Conservation (phyloP, 92 coral and sea anemone species). For the Epizoanthus illoricatus region DNA sequence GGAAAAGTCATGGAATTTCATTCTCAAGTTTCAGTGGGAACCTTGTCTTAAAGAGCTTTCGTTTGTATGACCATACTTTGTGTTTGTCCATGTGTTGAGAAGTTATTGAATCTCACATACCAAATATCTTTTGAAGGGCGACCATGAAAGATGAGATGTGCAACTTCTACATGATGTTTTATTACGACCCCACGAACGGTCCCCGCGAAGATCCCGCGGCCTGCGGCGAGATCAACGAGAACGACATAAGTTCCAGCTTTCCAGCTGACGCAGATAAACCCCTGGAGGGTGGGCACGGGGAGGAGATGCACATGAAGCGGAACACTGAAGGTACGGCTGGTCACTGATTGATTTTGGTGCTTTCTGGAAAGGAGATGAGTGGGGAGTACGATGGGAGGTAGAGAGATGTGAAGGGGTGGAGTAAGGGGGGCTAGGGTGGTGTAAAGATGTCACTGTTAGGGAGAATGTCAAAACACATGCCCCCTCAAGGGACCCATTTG, state of each 20-base stretch:
- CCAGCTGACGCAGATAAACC: constrained; percentile 80
- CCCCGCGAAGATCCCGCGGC: neutral
- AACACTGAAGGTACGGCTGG: constrained; percentile 37
- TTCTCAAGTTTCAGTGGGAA: too few species aligned
- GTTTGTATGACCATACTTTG: too few species aligned
- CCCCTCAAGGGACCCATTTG: too few species aligned
- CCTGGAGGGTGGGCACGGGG: constrained; percentile 62
- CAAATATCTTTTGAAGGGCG: constrained; percentile 49
- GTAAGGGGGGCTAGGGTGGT: too few species aligned
- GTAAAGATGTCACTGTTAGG: too few species aligned
- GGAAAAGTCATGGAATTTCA: too few species aligned
- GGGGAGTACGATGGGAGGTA: too few species aligned
- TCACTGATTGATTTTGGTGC: too few species aligned
- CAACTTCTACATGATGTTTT: constrained; percentile 95
- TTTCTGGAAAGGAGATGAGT: too few species aligned
- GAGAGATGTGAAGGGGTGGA: too few species aligned
- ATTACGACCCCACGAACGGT: constrained; percentile 45
- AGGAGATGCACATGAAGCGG: constrained; percentile 88
- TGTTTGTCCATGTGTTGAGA: neutral
- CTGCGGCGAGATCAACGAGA: constrained; percentile 43
- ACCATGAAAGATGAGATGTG: constrained; percentile 99
- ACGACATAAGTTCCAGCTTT: constrained; percentile 33
- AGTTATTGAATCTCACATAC: neutral
- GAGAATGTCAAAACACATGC: too few species aligned
- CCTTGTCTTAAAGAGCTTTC: too few species aligned